phyloP scores from a whole-genome alignment of 1,140 invertebrate species.

The Drosophila sp. region DNA sequence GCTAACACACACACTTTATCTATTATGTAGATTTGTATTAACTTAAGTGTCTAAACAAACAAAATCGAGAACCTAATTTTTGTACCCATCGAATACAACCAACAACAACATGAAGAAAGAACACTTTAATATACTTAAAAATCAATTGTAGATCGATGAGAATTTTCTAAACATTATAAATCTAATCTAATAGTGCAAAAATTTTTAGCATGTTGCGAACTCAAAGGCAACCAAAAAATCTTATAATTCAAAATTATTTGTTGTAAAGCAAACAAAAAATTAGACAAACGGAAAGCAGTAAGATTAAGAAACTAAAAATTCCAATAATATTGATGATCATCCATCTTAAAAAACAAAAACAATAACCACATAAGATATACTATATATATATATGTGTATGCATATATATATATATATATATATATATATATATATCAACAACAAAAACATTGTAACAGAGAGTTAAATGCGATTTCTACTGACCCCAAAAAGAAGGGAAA shows the following conservation, averaged over 20 bases:
- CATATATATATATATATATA: too few species aligned
- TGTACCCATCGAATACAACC: constrained; percentile 74
- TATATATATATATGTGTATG: constrained; percentile 1
- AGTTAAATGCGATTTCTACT: constrained; percentile 41
- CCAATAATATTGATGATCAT: constrained; percentile 77
- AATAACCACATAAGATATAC: constrained; percentile 33
- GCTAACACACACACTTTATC: constrained; percentile 43
- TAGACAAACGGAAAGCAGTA: constrained; percentile 30
- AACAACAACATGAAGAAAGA: constrained; percentile 26
- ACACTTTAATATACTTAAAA: constrained; percentile 28
- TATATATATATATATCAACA: not conserved
- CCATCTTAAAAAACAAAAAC: constrained; percentile 54
- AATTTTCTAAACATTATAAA: constrained; percentile 69
- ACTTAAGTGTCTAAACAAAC: constrained; percentile 53
- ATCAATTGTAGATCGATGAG: constrained; percentile 59
- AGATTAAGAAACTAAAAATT: constrained; percentile 66
- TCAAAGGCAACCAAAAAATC: constrained; percentile 60
- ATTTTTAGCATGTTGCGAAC: constrained; percentile 64
- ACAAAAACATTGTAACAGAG: constrained; percentile 52
- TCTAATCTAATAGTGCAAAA: constrained; percentile 70
- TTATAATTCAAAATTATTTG: constrained; percentile 55
- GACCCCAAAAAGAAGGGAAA: constrained; percentile 11
- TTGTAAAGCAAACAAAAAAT: constrained; percentile 59
- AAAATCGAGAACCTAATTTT: constrained; percentile 67
- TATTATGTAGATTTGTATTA: constrained; percentile 49